Conservation (phyloP, 1,140 invertebrate species). For the Danaus melanippus region DNA sequence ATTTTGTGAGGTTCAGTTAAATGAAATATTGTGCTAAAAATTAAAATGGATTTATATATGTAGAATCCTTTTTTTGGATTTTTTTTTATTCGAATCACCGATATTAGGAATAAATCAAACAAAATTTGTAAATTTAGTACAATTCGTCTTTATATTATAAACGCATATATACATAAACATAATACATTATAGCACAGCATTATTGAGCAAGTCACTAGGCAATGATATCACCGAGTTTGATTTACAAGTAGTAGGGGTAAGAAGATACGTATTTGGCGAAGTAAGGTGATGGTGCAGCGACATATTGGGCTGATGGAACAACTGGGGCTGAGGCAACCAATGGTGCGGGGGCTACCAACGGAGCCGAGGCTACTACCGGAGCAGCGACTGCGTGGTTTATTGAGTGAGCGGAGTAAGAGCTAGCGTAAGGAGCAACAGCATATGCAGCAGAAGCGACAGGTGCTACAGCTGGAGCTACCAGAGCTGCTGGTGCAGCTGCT, state of each 20-base stretch:
- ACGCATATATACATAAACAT: conserved; percentile 22
- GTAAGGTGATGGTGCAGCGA: conserved; percentile 53
- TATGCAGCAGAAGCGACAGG: conserved; percentile 69
- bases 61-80: too few species aligned
- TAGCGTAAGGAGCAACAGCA: conserved; percentile 74
- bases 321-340: conserved; percentile 24
- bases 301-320: conserved; percentile 47
- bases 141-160: conserved; percentile 14
- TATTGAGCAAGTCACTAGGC: conserved; percentile 65
- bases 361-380: conserved; percentile 68
- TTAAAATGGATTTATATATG: too few species aligned
- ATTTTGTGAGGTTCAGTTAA: too few species aligned
- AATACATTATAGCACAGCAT: conserved; percentile 24
- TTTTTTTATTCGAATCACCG: too few species aligned
- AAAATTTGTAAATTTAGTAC: too few species aligned
- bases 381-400: conserved; percentile 76
- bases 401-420: conserved; percentile 75
- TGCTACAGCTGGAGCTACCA: conserved; percentile 57
- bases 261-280: conserved; percentile 27
- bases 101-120: too few species aligned
- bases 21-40: too few species aligned
- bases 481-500: conserved; percentile 52
- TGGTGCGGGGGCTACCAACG: conserved; percentile 39
- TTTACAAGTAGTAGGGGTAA: conserved; percentile 49
- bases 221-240: conserved; percentile 58